Percentiles rank a stretch among this genome's conserved stretches.
These are phyloP conservation scores for Anser cygnoides DNA, from an alignment of 2,113 vertebrate genomes.

Conservation along the genomic window DNA sequence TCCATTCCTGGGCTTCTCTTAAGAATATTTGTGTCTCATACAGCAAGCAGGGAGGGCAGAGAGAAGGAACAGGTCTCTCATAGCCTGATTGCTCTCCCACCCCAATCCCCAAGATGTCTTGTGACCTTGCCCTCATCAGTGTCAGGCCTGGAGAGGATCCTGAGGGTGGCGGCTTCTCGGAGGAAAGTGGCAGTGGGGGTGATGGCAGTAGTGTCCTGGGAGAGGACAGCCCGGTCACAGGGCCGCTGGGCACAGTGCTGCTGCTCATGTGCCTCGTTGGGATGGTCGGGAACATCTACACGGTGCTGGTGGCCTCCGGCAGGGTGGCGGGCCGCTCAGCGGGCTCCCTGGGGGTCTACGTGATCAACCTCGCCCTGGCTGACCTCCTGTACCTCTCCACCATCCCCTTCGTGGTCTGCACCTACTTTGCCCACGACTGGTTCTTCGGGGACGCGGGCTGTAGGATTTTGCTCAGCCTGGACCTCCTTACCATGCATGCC, in stretches of 20 bases:
- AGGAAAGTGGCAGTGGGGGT: neutral
- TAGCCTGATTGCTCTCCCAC: neutral
- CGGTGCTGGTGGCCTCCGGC: conserved; percentile 73
- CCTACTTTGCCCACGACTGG: conserved; percentile 85
- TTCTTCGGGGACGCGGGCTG: conserved; percentile 86
- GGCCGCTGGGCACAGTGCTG: conserved; percentile 76
- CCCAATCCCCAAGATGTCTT: neutral
- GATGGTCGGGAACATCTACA: conserved; percentile 82
- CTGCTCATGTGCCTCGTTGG: conserved; percentile 82
- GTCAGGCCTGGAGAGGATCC: neutral
- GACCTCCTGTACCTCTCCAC: conserved; percentile 89
- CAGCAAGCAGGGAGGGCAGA: neutral
- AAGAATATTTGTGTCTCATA: neutral
- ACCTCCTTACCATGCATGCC: conserved; percentile 89
- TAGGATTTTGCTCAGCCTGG: conserved; percentile 85
- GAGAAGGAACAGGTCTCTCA: neutral
- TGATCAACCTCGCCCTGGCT: conserved; percentile 85
- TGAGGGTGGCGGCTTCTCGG: neutral
- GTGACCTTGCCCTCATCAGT: neutral
- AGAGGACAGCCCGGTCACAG: conserved; percentile 73
- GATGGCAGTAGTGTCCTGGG: neutral
- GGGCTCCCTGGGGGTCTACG: conserved; percentile 83
- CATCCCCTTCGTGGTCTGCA: conserved; percentile 89
- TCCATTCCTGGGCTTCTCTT: neutral
- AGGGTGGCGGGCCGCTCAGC: conserved; percentile 72